Evolutionary conservation across 2,888 invertebrate genomes (phyloP), one percentile per base, ranked within the genome.

Genomic region (Leptura quadrifasciata): DNA sequence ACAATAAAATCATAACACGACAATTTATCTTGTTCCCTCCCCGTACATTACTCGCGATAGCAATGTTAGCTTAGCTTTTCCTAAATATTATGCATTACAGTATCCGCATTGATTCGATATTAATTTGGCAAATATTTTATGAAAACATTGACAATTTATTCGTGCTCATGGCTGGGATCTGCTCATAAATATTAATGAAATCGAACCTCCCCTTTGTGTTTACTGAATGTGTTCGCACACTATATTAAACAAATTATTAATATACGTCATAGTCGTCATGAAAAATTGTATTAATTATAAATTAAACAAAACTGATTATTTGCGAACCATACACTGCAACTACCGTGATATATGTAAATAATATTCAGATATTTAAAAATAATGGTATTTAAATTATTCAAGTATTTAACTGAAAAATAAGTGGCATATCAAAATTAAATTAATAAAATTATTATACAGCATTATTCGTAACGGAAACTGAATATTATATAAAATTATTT

Each of bases 121-220:
- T 86, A 86, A 86, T 86, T 86, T 86, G 85, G 86, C 86, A 86
- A 86, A 86, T 86, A 86, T 86, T 86, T 86, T 86, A 86, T 85
- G 86, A 86, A 86, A 86, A 86, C 86, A 86, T 85, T 85, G 86
- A 86, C 86, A 86, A 86, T 86, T 86, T 86, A 86, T 86, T 86
- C 86, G 85, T 79, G 85, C 86, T 86, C 86, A 86, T 85, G 86
- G 82, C 85, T 79, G 81, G 82, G 84, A 80, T 79, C 79, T 81
- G 82, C 86, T 86, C 86, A 86, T 86, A 86, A 86, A 86, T 86
- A 86, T 86, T 86, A 86, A 86, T 86, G 85, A 81, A 81, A 85
- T 84, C 84, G 84, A 85, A 85, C 80, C 82, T 83, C 81, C 84
- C 83, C 84, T 82, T 83, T 81, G 79, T 83, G 84, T 83, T 83